Conservation (phyloP, 2,113 vertebrate genomes). For the Aramus guarauna region DNA sequence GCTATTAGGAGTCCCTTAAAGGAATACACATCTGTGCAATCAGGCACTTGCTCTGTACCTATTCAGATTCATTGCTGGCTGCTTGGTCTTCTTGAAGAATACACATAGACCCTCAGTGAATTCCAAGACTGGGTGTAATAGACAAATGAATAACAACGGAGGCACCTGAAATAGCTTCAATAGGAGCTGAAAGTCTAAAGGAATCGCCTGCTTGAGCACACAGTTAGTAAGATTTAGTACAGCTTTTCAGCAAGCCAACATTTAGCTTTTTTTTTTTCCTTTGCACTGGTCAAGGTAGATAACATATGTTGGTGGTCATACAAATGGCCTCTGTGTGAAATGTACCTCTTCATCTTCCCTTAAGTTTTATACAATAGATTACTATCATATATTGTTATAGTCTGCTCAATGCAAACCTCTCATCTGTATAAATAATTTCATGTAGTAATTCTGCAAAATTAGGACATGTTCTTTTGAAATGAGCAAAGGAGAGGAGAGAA, state of each 20-base stretch:
- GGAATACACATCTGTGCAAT: neutral
- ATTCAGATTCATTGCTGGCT: neutral
- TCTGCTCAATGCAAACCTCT: neutral
- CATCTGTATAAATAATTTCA: neutral
- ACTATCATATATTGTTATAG: neutral
- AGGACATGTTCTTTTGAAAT: constrained; percentile 20
- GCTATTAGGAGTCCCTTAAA: neutral
- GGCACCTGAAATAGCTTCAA: neutral
- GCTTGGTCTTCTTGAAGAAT: neutral
- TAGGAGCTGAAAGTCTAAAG: neutral
- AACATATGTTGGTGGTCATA: neutral
- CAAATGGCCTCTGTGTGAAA: neutral
- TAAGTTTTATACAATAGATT: neutral
- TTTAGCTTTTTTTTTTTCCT: neutral
- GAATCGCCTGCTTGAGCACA: neutral
- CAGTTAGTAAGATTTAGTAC: neutral
- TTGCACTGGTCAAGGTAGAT: neutral
- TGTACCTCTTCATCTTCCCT: neutral
- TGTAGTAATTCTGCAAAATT: neutral
- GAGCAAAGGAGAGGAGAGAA: neutral
- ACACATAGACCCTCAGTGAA: neutral
- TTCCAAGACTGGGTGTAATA: neutral
- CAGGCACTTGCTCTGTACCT: neutral
- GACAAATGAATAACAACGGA: neutral
- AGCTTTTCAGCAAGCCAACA: neutral